These are phyloP conservation scores for Clitarchus hookeri DNA, from an alignment of 2,888 invertebrate genomes.

Conservation along the genomic window DNA sequence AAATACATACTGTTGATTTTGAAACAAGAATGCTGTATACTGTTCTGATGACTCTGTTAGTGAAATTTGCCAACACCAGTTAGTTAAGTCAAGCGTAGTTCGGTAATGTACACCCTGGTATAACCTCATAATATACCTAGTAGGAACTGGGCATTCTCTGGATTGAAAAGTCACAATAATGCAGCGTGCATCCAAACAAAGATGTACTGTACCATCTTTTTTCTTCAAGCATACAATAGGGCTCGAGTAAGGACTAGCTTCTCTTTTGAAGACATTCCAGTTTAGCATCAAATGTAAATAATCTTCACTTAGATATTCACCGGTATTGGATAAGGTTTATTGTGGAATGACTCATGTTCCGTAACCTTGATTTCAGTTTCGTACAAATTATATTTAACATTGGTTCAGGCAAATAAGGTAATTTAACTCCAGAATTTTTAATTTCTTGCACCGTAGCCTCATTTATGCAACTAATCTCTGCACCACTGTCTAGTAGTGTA, in stretches of 20 bases:
- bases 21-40: background rate
- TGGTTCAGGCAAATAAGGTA: no score
- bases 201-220: background rate
- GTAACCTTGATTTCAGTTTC: background rate
- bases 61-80: background rate
- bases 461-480: no score
- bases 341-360: background rate
- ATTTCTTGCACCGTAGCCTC: no score
- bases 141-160: background rate
- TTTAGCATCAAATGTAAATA: background rate
- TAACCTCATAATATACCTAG: background rate
- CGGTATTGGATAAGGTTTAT: background rate
- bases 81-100: background rate
- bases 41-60: background rate
- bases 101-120: background rate
- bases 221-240: background rate
- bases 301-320: background rate
- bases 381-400: no score
- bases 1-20: background rate
- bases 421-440: no score
- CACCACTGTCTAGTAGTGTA: no score
- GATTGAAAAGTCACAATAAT: background rate
- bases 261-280: background rate
- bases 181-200: background rate
- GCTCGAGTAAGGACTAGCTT: background rate